Evolutionary conservation across 2,797 vertebrate genomes (phyloP), one percentile per base, ranked within the genome.

Genomic region (Cynopterus sphinx): DNA sequence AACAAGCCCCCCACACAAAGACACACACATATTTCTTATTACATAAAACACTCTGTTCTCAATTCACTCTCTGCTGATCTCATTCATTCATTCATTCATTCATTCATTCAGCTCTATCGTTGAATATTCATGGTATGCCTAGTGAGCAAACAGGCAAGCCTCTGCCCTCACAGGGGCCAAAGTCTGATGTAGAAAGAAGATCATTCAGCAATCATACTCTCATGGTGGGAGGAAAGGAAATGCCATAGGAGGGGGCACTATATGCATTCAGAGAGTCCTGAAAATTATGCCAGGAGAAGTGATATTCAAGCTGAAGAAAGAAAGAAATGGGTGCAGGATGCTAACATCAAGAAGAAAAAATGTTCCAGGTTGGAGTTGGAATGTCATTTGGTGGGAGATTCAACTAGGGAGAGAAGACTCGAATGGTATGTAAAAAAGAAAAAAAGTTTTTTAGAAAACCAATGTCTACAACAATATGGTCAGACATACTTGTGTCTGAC

Each of bases 31-130:
- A 53, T 85, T 88, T 19, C 46, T 86, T 65, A 51, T 89, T 87
- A 46, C 1, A 3, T 15, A 26, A 0, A 43, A 5, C 24, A n/a
- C 83, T 92, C 41, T 79, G 16, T 68, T 51, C 67, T 86, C 39
- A 73, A 21, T 26, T 28, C 13, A 22, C 6, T 55, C 13, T 16
- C 39, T 22, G 21, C 19, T 51, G 59, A 89, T 10, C 11, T 73
- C 31, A 70, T 51, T 86, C 85, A 79, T 79, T 90, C 28, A 41
- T 51, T 86, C 85, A 79, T 79, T 90, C 28, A 41, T 85, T 46
- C 5, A 49, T 49, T 49, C 49, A 49, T 85, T 46, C 5, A 22
- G 21, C 12, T 65, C 24, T 41, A 4, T 74, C 26, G 71, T 1
- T 89, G 36, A 46, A 39, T 75, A 68, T 49, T 59, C 57, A 67